Evolutionary conservation across 92 coral and sea anemone genomes (phyloP), one percentile per base, ranked within the genome.

Genomic region (Actinernus sp.): DNA sequence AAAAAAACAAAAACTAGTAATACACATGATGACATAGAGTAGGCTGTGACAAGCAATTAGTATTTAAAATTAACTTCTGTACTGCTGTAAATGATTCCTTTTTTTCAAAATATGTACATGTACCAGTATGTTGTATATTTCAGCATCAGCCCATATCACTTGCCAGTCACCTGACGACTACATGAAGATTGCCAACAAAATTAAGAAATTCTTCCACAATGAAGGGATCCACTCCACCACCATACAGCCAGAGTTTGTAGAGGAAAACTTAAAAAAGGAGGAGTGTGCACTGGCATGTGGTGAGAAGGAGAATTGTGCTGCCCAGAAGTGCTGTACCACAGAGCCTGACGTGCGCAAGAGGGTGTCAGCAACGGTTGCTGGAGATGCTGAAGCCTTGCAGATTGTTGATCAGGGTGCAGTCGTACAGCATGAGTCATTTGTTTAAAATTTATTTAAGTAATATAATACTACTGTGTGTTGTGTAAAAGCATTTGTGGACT

Each of bases 151-250:
- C 8, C 99, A 95, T 44, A 83, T 95, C 36, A 91, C 92, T 0
- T 91, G 97, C 46, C 95, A 79, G 10, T 87, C 99, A 1, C 87
- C 97, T 22, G 99, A 92, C 44, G 99, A 95, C 23, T 95, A 95
- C 86, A 95, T 91, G 99, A 68, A 54, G 2, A 81, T 95, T 20
- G 99, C 99, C 49, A 95, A 95, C 63, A 77, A 93, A 31, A 92
- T 95, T 43, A 95, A 95, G 77, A 63, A 78, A 63, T 95, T 95
- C 74, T 95, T 95, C 64, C 99, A 95, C 66, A 86, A 91, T 39
- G 99, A 95, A 58, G 99, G 99, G 1, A 95, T 95, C 66, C 99
- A 95, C 69, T 95, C 99, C 10, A 95, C 99, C 24, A 95, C 99
- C n/a, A 95, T 95, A 29, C 99, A 95, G 45, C 99, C 97, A 43